Evolutionary conservation across 1,140 invertebrate genomes (phyloP), one percentile per base, ranked within the genome.

Genomic region (Drosophila arizonae): DNA sequence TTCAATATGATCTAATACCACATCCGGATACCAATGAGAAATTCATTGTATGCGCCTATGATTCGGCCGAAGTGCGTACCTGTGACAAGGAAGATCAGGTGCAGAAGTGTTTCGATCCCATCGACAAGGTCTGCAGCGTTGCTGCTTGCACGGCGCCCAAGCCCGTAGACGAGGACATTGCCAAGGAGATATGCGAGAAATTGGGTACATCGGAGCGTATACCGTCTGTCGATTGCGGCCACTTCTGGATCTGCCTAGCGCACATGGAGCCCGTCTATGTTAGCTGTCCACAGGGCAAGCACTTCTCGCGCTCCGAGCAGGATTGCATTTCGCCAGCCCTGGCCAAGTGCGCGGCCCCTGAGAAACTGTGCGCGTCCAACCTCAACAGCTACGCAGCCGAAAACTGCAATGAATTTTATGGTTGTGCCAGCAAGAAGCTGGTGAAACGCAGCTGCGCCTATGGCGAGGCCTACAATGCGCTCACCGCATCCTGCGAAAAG

Each of bases 221-320:
- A 39, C 54, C 64, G 1, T 57, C 54, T 6, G 21, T 58, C 21
- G 54, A 57, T 11, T 67, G 64, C 17, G 10, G 9, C 4, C 64
- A 67, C 30, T 67, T 48, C 15, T 67, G 54, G 39, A 46, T 67
- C 17, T 67, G 64, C 17, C 28, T 67, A 21, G 46, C 30, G 24
- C 11, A 51, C 11, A 13, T 33, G 8, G 64, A 67, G 1, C 64
- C 64, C 26, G 28, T 67, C 6, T 67, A 67, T 50, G 64, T 41
- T 0, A 5, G n/a, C 26, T 67, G 64, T 1, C 64, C 64, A 1
- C 17, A 41, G 24, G 54, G 54, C 21, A 13, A 48, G 6, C 64
- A 67, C 30, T 67, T 50, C 17, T 67, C 64, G 5, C 52, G 54
- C 13, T 67, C 43, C 21, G 41, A 67, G 10, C 64, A 57, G 17